Evolutionary conservation across 2,797 vertebrate genomes (phyloP).

Genomic region (Enteromius viviparus): DNA sequence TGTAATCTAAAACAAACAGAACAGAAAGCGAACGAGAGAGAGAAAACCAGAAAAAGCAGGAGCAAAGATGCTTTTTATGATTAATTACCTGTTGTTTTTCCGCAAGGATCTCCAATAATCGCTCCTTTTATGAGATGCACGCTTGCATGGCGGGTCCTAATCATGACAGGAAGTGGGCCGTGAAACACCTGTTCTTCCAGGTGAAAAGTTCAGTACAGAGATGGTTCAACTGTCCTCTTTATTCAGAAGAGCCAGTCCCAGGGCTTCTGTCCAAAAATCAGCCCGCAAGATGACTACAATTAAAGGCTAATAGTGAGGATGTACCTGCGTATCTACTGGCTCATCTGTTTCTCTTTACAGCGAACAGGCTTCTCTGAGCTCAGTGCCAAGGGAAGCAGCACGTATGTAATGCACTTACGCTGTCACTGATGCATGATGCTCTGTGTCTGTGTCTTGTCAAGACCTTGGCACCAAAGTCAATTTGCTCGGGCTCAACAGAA

Average conservation of each 20-base stretch:
- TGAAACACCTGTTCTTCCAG: slow-evolving; percentile 79
- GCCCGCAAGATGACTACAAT: slow-evolving; percentile 54
- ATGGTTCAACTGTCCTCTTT: slow-evolving; percentile 51
- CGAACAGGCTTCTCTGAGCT: slow-evolving; percentile 72
- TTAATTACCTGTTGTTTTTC: slow-evolving; percentile 71
- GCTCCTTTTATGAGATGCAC: slow-evolving; percentile 67
- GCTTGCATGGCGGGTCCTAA: slow-evolving; percentile 73
- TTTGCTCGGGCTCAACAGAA: slow-evolving; percentile 81
- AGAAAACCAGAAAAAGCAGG: neutral
- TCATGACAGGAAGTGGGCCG: slow-evolving; percentile 71
- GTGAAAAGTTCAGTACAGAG: slow-evolving; percentile 63
- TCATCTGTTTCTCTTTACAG: slow-evolving; percentile 70
- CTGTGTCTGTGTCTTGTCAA: slow-evolving; percentile 83
- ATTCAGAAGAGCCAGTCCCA: slow-evolving; percentile 19
- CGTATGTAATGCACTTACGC: slow-evolving; percentile 80
- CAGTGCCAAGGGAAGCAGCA: slow-evolving; percentile 77
- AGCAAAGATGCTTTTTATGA: slow-evolving; percentile 59
- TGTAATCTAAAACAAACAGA: slow-evolving; percentile 49
- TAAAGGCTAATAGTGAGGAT: slow-evolving; percentile 51
- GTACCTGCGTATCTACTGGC: slow-evolving; percentile 55
- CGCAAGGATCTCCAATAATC: slow-evolving; percentile 67
- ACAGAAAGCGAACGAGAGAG: slow-evolving; percentile 30
- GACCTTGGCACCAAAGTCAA: slow-evolving; percentile 86
- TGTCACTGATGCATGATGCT: slow-evolving; percentile 80
- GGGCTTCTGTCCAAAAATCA: slow-evolving; percentile 41